Base-by-base conservation (phyloP, 2,797 vertebrate species). In the Crocidura indochinensis region DNA sequence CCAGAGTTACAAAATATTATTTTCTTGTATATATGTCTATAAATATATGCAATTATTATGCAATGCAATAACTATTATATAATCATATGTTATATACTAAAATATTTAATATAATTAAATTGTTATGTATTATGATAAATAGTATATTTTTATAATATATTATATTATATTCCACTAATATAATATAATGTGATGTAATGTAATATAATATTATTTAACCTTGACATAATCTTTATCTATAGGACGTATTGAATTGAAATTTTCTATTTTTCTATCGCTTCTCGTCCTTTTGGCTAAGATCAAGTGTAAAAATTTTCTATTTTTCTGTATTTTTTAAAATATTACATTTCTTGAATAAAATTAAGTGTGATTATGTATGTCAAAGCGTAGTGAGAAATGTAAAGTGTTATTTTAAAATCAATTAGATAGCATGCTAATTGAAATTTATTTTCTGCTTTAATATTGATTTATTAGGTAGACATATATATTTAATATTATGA, bases 341-440 rank as follows among this genome's bases (percentile, higher is more conserved):
- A 60, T 19, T 60, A 44, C n/a, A 8, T 60, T n/a, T 19, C n/a
- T 73, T 60, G 60, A 65, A 49, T 60, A 60, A 67, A 2, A n/a
- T 60, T 67, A 82, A 83, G 49, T 38, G 10, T 5, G n/a, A 29
- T 60, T 12, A 68, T 29, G n/a, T 3, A 60, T 67, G 47, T 9
- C 67, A 71, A 71, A 73, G 10, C 38, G 6, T 47, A 26, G 5
- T 72, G 19, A 87, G 38, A 93, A 27, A 26, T 10, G 26, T 27
- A 65, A 73, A 67, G 67, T 82, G 9, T 19, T 87, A 68, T 74
- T 77, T 83, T 83, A 49, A 72, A 29, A 68, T 49, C 51, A 73
- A 65, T 87, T 68, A 15, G 14, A 24, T 3, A 38, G 26, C 24
- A n/a, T 9, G 65, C 17, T 4, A 26, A 29, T 71, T 64, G 3